Evolutionary conservation across 2,888 invertebrate species (phyloP).

Genomic region (Melieria crassipennis): DNA sequence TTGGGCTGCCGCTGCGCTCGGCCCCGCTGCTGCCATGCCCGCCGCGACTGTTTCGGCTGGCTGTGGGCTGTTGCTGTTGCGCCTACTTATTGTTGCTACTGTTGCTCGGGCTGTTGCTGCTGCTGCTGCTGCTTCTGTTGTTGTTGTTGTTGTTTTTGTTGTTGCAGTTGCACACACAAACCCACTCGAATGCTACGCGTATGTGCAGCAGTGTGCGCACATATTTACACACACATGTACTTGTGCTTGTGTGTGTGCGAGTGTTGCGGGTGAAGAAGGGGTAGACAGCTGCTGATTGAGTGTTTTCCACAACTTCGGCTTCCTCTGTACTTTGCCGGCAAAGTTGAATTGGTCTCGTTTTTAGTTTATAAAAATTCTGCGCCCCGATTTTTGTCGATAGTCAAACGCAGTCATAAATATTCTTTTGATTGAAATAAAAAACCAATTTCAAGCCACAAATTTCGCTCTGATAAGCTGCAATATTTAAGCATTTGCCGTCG

Average conservation of each 20-base stretch:
- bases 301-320: conserved; percentile 2
- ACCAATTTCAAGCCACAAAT: background rate
- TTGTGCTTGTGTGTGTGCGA: conserved; percentile 14
- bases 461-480: conserved; percentile 14
- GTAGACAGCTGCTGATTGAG: conserved; percentile 4
- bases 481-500: conserved; percentile 49
- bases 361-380: too few relatives aligned
- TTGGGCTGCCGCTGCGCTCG: background rate
- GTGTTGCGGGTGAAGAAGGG: background rate
- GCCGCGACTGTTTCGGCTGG: too few relatives aligned
- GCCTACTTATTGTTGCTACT: conserved; percentile 26
- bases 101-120: background rate
- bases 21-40: background rate
- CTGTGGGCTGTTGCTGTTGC: conserved; percentile 11
- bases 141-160: conserved; percentile 12
- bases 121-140: conserved; percentile 24
- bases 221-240: conserved; percentile 12
- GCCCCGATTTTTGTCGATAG: too few relatives aligned
- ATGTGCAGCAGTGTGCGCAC: background rate
- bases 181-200: background rate
- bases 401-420: too few relatives aligned
- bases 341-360: too few relatives aligned
- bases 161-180: conserved; percentile 3
- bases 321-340: background rate
- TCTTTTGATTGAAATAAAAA: too few relatives aligned